Evolutionary conservation across 2,113 vertebrate species (phyloP), one percentile per base, ranked within the genome.

Genomic region (Mesoclemmys tuberculata): DNA sequence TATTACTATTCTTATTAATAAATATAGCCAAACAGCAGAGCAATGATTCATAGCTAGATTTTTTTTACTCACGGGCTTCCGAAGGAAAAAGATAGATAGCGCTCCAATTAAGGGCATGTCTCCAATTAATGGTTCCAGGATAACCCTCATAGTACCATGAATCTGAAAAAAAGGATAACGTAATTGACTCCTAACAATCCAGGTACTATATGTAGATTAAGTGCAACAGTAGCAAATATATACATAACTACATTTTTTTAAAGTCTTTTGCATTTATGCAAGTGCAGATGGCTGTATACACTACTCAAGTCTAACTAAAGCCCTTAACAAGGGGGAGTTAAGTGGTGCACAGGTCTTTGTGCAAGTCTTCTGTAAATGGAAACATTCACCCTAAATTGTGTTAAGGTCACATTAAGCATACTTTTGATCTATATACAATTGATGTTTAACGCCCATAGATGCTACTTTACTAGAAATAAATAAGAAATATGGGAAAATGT

Each of bases 21-120:
- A 1, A 80, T 46, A 11, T 38, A 79, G 27, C 41, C 21, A 90
- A 81, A 22, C 3, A 79, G 4, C 4, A 29, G 22, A 81, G 19
- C 11, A 74, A 80, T 31, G 8, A 58, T 38, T 41, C 81, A 12
- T 75, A 81, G 51, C 13, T n/a, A 64, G 27, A 55, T 21, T 46
- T 80, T 87, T n/a, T 89, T 77, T 80, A 98, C 99, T 99, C 97
- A 99, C 99, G 9, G 99, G 99, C 93, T 99, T 99, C 95, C 99
- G 98, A 87, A 99, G 99, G 97, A 99, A 99, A 95, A 99, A 99
- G 94, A 99, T 88, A 0, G 99, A 99, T 44, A 99, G 84, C 8
- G 99, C 99, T 94, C 99, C 99, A 90, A 99, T 97, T 84, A 99
- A 97, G 55, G 99, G 99, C 98, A 99, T 99, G 97, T 99, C 99